Evolutionary conservation across 1,140 invertebrate species (phyloP).

Genomic region (Helicoverpa armigera): DNA sequence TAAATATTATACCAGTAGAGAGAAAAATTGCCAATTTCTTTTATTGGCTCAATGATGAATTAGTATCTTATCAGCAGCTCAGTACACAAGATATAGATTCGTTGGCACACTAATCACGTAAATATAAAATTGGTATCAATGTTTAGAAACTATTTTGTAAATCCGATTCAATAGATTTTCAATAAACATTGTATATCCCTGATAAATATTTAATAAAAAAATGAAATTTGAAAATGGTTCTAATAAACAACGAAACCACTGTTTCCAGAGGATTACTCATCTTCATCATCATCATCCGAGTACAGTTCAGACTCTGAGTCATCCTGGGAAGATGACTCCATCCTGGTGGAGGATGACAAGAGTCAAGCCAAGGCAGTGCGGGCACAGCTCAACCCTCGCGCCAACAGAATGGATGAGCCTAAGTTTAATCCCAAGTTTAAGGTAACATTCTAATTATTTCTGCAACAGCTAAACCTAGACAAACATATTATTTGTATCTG

Average conservation of each 20-base stretch:
- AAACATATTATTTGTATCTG: not conserved
- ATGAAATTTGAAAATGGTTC: too few species aligned
- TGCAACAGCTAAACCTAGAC: conserved; percentile 1
- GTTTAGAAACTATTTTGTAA: too few species aligned
- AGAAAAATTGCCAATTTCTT: too few species aligned
- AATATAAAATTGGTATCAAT: too few species aligned
- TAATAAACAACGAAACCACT: not conserved
- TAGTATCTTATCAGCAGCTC: too few species aligned
- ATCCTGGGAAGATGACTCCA: conserved; percentile 79
- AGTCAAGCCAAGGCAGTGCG: conserved; percentile 59
- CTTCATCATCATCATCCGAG: conserved; percentile 80
- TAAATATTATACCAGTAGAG: too few species aligned
- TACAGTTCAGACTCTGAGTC: conserved; percentile 82
- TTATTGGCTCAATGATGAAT: too few species aligned
- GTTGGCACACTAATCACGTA: too few species aligned
- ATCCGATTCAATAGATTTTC: too few species aligned
- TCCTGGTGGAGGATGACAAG: conserved; percentile 69
- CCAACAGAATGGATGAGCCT: conserved; percentile 79
- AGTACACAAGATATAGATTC: too few species aligned
- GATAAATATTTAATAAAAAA: too few species aligned
- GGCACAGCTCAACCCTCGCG: conserved; percentile 72
- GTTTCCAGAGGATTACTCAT: conserved; percentile 72
- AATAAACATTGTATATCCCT: too few species aligned
- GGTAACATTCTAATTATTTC: conserved; percentile 54
- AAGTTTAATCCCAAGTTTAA: conserved; percentile 72